Evolutionary conservation across 1,140 invertebrate genomes (phyloP).

Genomic region (Chionoecetes opilio): DNA sequence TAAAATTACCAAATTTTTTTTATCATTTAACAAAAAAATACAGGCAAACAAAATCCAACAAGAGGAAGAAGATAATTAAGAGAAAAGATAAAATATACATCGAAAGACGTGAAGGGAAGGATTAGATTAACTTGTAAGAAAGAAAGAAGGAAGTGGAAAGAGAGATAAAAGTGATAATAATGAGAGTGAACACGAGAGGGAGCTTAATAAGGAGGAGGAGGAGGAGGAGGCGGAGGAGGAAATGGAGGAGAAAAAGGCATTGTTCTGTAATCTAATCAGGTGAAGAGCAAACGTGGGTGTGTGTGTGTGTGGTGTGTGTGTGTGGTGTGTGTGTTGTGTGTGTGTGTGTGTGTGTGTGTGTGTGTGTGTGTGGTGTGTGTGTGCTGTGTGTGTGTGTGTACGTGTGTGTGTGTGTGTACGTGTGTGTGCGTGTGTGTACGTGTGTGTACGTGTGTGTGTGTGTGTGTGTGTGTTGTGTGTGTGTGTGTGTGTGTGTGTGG

Average conservation of each 20-base stretch:
- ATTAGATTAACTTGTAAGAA: background rate
- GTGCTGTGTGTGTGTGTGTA: too few species aligned
- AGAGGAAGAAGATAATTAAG: too few species aligned
- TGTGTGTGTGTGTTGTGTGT: too few species aligned
- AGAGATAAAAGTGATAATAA: background rate
- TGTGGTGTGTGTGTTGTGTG: constrained; percentile 25
- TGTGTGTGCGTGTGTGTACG: too few species aligned
- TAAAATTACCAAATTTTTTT: too few species aligned
- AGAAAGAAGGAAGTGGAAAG: background rate
- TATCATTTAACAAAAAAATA: too few species aligned
- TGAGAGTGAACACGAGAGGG: background rate
- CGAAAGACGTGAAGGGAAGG: too few species aligned
- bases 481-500: too few species aligned
- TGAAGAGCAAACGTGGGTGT: background rate
- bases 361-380: background rate
- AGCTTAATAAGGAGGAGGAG: background rate
- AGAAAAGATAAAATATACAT: too few species aligned
- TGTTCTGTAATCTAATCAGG: constrained; percentile 16
- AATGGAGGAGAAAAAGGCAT: background rate
- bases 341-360: constrained; percentile 27
- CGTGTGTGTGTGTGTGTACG: too few species aligned
- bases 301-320: constrained; percentile 25
- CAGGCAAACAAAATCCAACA: too few species aligned
- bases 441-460: background rate
- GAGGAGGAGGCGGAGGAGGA: background rate